Evolutionary conservation across 2,888 invertebrate species (phyloP).

Genomic region (Campoletis raptor): DNA sequence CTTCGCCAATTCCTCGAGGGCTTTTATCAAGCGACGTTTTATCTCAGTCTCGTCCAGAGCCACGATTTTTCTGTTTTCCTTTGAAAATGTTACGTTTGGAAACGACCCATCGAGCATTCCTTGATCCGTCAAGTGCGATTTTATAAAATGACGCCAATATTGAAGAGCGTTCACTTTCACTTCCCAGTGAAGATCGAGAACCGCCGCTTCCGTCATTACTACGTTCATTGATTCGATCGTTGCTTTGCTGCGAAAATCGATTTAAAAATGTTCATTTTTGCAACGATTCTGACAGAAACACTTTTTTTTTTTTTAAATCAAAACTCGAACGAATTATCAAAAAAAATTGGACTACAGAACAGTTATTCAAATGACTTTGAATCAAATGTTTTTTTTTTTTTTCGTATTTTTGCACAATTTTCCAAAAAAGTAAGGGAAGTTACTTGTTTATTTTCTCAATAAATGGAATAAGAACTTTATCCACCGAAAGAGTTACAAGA

Average conservation of each 20-base stretch:
- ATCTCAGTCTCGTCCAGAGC: conserved; percentile 89
- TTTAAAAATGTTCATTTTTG: conserved; percentile 13
- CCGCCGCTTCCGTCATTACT: conserved; percentile 89
- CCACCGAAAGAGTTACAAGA: neutral
- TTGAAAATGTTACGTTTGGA: conserved; percentile 92
- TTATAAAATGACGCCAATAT: conserved; percentile 91
- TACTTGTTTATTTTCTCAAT: neutral
- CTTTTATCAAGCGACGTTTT: conserved; percentile 88
- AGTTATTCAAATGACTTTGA: too few species aligned
- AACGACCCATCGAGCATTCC: conserved; percentile 94
- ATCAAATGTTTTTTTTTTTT: too few species aligned
- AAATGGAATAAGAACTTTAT: neutral
- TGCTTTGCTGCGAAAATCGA: conserved; percentile 74
- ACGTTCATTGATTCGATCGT: conserved; percentile 87
- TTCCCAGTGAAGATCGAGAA: conserved; percentile 93
- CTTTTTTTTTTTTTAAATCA: too few species aligned
- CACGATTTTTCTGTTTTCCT: conserved; percentile 91
- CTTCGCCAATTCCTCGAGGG: conserved; percentile 89
- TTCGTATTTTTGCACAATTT: neutral
- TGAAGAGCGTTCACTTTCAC: conserved; percentile 90
- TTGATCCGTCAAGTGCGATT: conserved; percentile 89
- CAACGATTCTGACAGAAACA: neutral
- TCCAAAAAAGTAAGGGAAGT: too few species aligned
- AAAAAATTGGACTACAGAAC: too few species aligned
- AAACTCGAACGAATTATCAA: too few species aligned